Percentiles rank a stretch among this genome's conserved stretches.
Conservation (phyloP, 30 jellyfish, hydroid and myxozoan genomes). For the Catostylus mosaicus region DNA sequence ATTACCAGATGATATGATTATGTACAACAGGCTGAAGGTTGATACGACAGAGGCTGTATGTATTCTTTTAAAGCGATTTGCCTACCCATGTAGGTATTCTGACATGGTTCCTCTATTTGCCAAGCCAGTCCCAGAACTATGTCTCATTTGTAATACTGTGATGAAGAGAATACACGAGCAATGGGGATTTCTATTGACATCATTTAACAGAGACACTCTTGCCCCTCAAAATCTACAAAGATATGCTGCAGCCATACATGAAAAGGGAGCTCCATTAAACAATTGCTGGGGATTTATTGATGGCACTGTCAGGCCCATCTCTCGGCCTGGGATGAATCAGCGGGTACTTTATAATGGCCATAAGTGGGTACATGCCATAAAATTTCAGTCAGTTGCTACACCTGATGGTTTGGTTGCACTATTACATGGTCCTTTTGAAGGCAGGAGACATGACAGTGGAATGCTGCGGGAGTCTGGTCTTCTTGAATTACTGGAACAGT, state of each 20-base stretch:
- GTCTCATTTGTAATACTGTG: slow-evolving; percentile 17
- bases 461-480: slow-evolving; percentile 30
- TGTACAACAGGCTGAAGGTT: background rate
- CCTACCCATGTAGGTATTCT: slow-evolving; percentile 49
- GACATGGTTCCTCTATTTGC: slow-evolving; percentile 58
- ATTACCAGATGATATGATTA: background rate
- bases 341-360: slow-evolving; percentile 11
- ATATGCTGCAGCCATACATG: slow-evolving; percentile 12
- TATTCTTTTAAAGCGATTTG: slow-evolving; percentile 3
- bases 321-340: slow-evolving; percentile 17
- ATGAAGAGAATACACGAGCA: slow-evolving; percentile 3
- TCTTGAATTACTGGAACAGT: background rate
- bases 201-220: background rate
- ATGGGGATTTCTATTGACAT: slow-evolving; percentile 1
- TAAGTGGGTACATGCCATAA: slow-evolving; percentile 10
- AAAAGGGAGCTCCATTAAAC: background rate
- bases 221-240: background rate
- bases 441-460: slow-evolving; percentile 25
- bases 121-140: slow-evolving; percentile 23
- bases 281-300: slow-evolving; percentile 34
- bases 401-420: slow-evolving; percentile 14
- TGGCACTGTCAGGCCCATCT: slow-evolving; percentile 18
- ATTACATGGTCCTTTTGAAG: slow-evolving; percentile 19
- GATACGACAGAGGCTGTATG: slow-evolving; percentile 2
- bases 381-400: slow-evolving; percentile 24